These are phyloP conservation scores for Manis javanica DNA, from an alignment of 2,797 vertebrate species.

Conservation along the genomic window DNA sequence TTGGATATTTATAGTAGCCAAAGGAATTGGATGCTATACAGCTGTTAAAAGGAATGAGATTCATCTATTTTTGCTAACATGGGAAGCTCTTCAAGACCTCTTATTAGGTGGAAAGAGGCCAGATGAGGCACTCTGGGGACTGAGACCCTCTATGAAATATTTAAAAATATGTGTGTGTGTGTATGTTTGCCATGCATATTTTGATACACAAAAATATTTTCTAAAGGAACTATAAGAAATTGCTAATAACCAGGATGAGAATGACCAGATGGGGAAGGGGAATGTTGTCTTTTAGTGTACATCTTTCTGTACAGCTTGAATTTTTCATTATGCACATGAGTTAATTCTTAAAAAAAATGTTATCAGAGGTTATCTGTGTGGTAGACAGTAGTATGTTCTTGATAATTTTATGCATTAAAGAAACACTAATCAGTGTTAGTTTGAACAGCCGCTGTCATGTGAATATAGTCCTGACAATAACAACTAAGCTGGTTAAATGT, in stretches of 20 bases:
- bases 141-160: not conserved
- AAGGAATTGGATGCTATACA: not conserved
- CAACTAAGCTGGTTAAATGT: not conserved
- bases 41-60: not conserved
- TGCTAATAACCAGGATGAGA: not conserved
- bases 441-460: not conserved
- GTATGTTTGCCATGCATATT: not conserved
- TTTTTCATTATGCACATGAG: not conserved
- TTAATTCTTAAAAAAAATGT: not conserved
- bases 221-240: not conserved
- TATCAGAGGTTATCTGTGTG: not conserved
- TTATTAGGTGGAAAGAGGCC: not conserved
- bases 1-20: not conserved
- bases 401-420: not conserved
- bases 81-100: not conserved
- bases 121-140: not conserved
- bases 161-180: not conserved
- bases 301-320: not conserved
- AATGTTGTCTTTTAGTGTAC: not conserved
- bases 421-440: not conserved
- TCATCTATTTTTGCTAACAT: not conserved
- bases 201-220: conserved; percentile 27
- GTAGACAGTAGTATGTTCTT: not conserved
- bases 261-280: not conserved
- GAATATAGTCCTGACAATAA: not conserved